Evolutionary conservation across 2,888 invertebrate species (phyloP), one percentile per base, ranked within the genome.

Genomic region (Himalopsyche japonica): DNA sequence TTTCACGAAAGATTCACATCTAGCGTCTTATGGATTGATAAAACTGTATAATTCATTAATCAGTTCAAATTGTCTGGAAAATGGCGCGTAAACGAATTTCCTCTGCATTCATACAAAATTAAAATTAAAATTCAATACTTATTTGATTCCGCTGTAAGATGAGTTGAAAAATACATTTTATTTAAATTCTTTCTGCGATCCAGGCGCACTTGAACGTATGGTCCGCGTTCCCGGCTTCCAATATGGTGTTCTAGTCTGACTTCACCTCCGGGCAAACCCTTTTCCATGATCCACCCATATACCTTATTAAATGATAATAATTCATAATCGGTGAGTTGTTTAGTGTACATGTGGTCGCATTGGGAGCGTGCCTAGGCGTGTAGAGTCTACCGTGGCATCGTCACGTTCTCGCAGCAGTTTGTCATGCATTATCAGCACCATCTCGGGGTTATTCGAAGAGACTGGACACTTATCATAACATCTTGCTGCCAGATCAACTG

Each of bases 321-420:
- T 79, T 83, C 80, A 83, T 83, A 70, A 83, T 83, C 57, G 79
- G 83, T 82, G 79, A 47, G 78, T 79, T 15, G 70, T 43, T 15
- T 43, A 43, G 43, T 43, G 30, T 70, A 15, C 70, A 15, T 27
- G 12, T 70, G 27, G 27, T 30, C 30, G 34, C 77, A 34, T 49
- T 48, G 27, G 79, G 80, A 83, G 83, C 80, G 83, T 83, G 83
- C 83, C 83, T 79, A 76, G 83, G 83, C 83, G 83, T 83, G 76
- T 70, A 57, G 10, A 20, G 79, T 76, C 30, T 7, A 0, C 1
- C 32, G 49, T 3, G n/a, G 18, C 57, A 64, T 81, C 81, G 64
- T 81, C 81, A 64, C 81, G 81, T 81, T 81, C 32, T 81, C 79
- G 79, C 18, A 48, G 64, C 83, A 70, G 76, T 83, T 76, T 79